Base-by-base conservation (phyloP, 2,888 invertebrate genomes). In the Agonopterix heracliana region DNA sequence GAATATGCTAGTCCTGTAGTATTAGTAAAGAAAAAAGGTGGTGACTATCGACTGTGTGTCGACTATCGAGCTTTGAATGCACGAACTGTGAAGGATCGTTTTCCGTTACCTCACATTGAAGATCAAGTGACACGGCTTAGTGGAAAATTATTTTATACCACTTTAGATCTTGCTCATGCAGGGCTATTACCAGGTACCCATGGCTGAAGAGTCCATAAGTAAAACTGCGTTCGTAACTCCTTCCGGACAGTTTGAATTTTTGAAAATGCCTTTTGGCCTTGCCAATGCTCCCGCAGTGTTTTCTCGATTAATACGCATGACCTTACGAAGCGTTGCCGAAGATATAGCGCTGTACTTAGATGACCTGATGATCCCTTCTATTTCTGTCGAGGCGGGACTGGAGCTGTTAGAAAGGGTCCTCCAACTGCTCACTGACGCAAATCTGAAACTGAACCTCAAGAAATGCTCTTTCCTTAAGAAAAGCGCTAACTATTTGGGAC, bases 1-100 rank as follows among this genome's bases (percentile, higher is more conserved):
- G 11, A 34, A 0, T 50, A 46, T 46, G 35, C 50, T 3, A 43
- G 43, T 9, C 46, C 50, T 13, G 34, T 50, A 9, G 13, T 49
- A 11, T 9, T 52, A 4, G 48, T 51, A 1, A 42, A 17, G n/a
- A 51, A 51, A 26, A 51, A 51, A 41, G 17, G 10, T 3, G 48
- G 48, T 3, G 46, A 46, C 12, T 34, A 41, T 7, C 10, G 50
- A 11, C 13, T 50, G 8, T 50, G 50, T 26, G 50, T 50, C 2
- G 50, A 50, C 26, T 50, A 35, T 44, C n/a, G 50, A 8, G 14
- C 35, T 2, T 13, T 50, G 9, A 50, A 50, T 38, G 13, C 14
- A n/a, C 8, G 13, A 1, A 50, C 50, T 1, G 42, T 50, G 1
- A 50, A 50, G 10, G 46, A 50, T n/a, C 34, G 35, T 9, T 50